These are phyloP conservation scores for Eledone cirrhosa DNA, from an alignment of 2,888 invertebrate genomes.

Conservation along the genomic window DNA sequence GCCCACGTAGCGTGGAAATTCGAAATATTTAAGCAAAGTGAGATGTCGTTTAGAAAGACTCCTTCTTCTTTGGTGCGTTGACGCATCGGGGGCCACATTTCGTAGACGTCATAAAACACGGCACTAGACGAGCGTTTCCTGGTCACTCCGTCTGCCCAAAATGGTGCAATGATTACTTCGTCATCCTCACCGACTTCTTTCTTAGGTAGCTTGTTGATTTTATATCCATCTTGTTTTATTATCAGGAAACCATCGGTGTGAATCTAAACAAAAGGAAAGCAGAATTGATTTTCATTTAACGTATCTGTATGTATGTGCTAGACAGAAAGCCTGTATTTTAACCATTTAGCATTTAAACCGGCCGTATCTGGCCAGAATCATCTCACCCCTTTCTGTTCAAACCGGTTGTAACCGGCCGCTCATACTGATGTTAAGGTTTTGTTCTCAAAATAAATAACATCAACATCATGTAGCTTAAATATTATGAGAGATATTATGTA, in stretches of 20 bases:
- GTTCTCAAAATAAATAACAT: too few species aligned
- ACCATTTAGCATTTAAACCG: too few species aligned
- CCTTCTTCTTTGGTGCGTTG: not conserved
- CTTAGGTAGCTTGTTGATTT: constrained; percentile 4
- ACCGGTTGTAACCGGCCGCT: too few species aligned
- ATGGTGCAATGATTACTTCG: constrained; percentile 7
- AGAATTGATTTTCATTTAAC: too few species aligned
- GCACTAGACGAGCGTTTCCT: not conserved
- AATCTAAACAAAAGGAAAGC: not conserved
- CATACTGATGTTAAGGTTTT: too few species aligned
- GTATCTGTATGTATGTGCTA: too few species aligned
- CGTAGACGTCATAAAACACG: constrained; percentile 12
- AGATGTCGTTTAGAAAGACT: not conserved
- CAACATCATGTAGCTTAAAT: too few species aligned
- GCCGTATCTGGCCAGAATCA: too few species aligned
- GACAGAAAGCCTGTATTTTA: too few species aligned
- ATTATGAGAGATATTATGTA: too few species aligned
- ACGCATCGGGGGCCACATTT: constrained; percentile 14
- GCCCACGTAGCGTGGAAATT: constrained; percentile 2
- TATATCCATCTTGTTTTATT: not conserved
- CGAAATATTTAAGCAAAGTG: not conserved
- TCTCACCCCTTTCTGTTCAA: too few species aligned
- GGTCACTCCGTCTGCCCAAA: constrained; percentile 17
- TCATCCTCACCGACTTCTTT: constrained; percentile 10
- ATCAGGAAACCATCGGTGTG: constrained; percentile 16